phyloP scores from a whole-genome alignment of 92 coral and sea anemone species.

The Porites lobata region DNA sequence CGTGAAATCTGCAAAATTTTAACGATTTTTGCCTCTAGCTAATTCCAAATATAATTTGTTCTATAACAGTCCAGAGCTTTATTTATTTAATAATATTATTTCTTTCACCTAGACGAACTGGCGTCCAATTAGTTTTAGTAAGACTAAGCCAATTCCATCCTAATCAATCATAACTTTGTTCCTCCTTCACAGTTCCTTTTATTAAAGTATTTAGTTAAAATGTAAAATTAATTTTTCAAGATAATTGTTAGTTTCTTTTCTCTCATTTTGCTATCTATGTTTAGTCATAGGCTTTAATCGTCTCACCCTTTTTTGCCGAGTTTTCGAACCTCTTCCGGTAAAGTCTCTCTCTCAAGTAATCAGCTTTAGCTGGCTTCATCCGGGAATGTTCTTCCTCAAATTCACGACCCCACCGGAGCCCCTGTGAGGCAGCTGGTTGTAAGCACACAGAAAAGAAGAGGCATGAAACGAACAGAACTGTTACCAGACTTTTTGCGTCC shows the following conservation, averaged over 20 bases:
- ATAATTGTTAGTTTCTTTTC: neutral
- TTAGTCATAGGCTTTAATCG: neutral
- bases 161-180: neutral
- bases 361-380: constrained; percentile 34
- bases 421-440: constrained; percentile 67
- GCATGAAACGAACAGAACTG: constrained; percentile 60
- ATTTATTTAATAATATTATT: no score
- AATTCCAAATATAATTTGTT: no score
- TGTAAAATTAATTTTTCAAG: no score
- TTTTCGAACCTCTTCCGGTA: constrained; percentile 9
- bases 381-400: constrained; percentile 50
- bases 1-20: no score
- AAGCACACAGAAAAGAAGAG: constrained; percentile 57
- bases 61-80: no score
- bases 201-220: no score
- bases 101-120: neutral
- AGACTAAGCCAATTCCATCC: no score
- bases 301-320: constrained; percentile 38
- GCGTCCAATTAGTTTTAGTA: no score
- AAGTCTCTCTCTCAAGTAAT: constrained; percentile 2
- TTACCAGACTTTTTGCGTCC: constrained; percentile 67
- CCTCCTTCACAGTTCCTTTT: neutral
- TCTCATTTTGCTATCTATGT: neutral
- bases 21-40: no score
- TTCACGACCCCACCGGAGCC: constrained; percentile 76